These are phyloP conservation scores for Brachionus paranguensis DNA, from an alignment of 1,140 invertebrate species.

Conservation along the genomic window DNA sequence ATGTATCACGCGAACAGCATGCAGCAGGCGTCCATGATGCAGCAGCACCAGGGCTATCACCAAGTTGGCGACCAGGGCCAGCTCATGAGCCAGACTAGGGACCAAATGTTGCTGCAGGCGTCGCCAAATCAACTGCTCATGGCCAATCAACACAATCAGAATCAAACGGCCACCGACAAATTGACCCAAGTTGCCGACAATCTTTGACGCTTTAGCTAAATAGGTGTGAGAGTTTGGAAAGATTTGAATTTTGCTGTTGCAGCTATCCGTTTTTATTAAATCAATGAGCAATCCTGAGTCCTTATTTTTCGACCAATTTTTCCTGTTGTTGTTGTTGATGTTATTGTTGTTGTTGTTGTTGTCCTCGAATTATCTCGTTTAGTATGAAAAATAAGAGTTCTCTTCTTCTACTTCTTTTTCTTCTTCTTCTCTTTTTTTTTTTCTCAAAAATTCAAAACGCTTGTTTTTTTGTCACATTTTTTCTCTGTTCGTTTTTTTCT, in stretches of 20 bases:
- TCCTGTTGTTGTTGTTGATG: too few relatives aligned
- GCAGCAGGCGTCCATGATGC: neutral
- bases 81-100: constrained; percentile 25
- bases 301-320: neutral
- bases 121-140: neutral
- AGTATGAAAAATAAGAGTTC: neutral
- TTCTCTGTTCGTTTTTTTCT: neutral
- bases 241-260: neutral
- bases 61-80: neutral
- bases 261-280: neutral
- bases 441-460: neutral
- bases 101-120: constrained; percentile 36
- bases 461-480: neutral
- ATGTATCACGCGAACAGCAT: neutral
- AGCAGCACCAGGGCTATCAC: constrained; percentile 6
- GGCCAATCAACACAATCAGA: constrained; percentile 27
- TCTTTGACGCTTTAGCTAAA: neutral
- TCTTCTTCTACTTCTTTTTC: neutral
- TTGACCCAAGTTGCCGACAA: constrained; percentile 29
- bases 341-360: neutral
- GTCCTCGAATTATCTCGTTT: neutral
- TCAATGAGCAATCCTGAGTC: neutral
- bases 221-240: neutral
- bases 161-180: constrained; percentile 26
- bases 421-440: neutral